Base-by-base conservation (phyloP, 2,888 invertebrate genomes). In the Agrotis exclamationis region DNA sequence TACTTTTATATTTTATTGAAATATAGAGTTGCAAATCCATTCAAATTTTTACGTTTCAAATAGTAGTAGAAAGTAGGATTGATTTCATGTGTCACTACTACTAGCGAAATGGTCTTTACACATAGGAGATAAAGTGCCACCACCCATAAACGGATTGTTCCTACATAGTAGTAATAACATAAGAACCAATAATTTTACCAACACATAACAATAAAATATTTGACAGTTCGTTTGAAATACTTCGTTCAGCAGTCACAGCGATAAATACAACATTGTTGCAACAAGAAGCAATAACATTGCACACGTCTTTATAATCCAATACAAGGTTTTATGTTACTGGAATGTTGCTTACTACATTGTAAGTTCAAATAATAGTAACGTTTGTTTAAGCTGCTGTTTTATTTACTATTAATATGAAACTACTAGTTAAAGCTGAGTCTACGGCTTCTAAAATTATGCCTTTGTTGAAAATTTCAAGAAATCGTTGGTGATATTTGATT, bases 281-380 rank as follows among this genome's bases (percentile, higher is more conserved):
- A 82, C 83, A 71, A 75, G 66, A 70, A 80, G 80, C 74, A 79
- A 84, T 84, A 84, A 79, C 74, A 67, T 51, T 57, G 72, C 71
- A 68, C 66, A 71, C 86, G 85, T 82, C 85, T 86, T 84, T 85
- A 85, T 85, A 85, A 84, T 86, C 85, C 80, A 79, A 79, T 76
- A 82, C 73, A 72, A 65, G 74, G 76, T 76, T 82, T 82, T 75
- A 84, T 81, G 74, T 80, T 76, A 63, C 73, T 68, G 62, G 84
- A 80, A 84, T 77, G 76, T 75, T 70, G 70, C 76, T 76, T 58
- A 58, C 74, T 77, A 86, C 85, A 84, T 77, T 85, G 81, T 84
- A 72, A 70, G 58, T 80, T 74, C 59, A 70, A 76, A 78, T 80
- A 81, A 77, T 76, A 54, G 73, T 75, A 50, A 44, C 72, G 50